Evolutionary conservation across 2,113 vertebrate species (phyloP), one percentile per base, ranked within the genome.

Genomic region (Meriones unguiculatus): DNA sequence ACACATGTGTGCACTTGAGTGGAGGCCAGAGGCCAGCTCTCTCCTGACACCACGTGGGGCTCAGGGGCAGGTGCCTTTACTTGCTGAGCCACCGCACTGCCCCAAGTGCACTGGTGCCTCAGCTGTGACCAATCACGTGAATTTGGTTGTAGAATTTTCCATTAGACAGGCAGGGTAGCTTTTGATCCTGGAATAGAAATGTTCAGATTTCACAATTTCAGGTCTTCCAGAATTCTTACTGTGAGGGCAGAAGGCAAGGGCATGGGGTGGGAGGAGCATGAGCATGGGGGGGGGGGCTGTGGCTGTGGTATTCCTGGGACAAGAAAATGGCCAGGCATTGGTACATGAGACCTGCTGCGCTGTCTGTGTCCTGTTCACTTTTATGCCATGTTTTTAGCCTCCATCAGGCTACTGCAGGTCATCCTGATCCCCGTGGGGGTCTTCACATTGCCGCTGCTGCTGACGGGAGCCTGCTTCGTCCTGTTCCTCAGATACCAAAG

Each of bases 371-470:
- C 28, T 41, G 13, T 5, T 91, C 38, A 92, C 46, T 38, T 13
- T 12, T 5, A 2, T 28, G 0, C 67, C 12, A 0, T 94, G 62
- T 94, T 95, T 22, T 84, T 82, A 98, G 98, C 95, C 14, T 28
- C 87, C 2, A 87, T 93, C 50, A 96, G 4, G 70, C 89, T 59
- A 35, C 91, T 65, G 38, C 90, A 69, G 52, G 10, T 72, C 65
- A 0, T 69, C 28, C 0, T 62, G 59, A 65, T 95, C n/a, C 46
- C 91, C 0, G 0, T 65, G 76, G 89, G 17, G 0, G 0, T 2
- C 24, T 88, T 35, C 5, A 0, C 94, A 0, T 0, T 67, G 0
- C 0, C 89, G 5, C 0, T 17, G 0, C 2, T 20, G 0, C 57
- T 97, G 80, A 3, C 18, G 0, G 67, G 32, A 0, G 6, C 0